Evolutionary conservation across 2,113 vertebrate genomes (phyloP).

Genomic region (Bambusicola thoracicus): DNA sequence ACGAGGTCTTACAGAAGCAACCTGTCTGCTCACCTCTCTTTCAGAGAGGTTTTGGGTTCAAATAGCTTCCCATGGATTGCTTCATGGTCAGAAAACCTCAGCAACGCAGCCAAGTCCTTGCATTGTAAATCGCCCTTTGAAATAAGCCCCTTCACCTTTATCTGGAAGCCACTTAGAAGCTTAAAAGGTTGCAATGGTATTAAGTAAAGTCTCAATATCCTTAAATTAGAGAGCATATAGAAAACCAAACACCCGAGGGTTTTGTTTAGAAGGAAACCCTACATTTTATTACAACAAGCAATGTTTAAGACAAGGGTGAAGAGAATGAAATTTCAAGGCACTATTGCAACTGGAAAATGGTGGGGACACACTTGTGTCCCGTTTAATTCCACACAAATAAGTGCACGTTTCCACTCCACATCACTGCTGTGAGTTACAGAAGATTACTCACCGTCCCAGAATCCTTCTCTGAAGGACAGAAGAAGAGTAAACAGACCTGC

Average conservation of each 20-base stretch:
- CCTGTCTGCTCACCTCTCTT: background rate
- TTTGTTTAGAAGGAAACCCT: background rate
- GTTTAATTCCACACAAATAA: background rate
- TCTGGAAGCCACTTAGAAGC: conserved; percentile 51
- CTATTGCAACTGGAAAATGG: background rate
- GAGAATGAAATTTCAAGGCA: background rate
- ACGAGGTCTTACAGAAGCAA: background rate
- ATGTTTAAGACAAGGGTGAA: background rate
- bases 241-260: background rate
- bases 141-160: conserved; percentile 40
- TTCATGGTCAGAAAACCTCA: background rate
- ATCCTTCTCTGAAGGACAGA: background rate
- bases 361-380: background rate
- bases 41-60: background rate
- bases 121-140: conserved; percentile 21
- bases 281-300: background rate
- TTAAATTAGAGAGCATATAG: conserved; percentile 8
- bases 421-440: background rate
- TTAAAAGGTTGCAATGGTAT: conserved; percentile 37
- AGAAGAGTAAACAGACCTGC: conserved; percentile 24
- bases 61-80: background rate
- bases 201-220: conserved; percentile 31
- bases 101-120: background rate
- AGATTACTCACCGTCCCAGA: background rate
- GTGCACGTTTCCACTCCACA: background rate